Evolutionary conservation across 2,113 vertebrate species (phyloP).

Genomic region (Bungarus multicinctus): DNA sequence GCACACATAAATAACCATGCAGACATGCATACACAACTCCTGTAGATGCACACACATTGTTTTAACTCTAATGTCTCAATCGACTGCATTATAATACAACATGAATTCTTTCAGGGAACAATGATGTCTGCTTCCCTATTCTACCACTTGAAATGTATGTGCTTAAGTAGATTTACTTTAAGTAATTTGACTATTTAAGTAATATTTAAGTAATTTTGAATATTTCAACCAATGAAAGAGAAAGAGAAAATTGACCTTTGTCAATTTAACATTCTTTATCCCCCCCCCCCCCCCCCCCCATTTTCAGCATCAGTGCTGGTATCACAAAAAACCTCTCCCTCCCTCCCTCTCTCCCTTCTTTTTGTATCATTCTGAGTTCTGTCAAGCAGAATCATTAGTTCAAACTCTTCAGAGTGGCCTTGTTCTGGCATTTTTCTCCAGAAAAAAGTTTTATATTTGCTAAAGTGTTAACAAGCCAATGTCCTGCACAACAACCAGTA

Average conservation of each 20-base stretch:
- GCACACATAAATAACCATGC: conserved; percentile 34
- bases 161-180: conserved; percentile 57
- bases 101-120: conserved; percentile 62
- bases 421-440: neutral
- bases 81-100: conserved; percentile 64
- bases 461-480: neutral
- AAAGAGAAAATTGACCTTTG: conserved; percentile 32
- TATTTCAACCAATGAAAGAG: conserved; percentile 61
- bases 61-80: conserved; percentile 32
- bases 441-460: neutral
- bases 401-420: neutral
- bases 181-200: too few species aligned
- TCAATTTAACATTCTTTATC: conserved; percentile 55
- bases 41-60: conserved; percentile 5
- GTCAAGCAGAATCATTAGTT: conserved; percentile 1
- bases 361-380: conserved; percentile 57
- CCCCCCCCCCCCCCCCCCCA: neutral
- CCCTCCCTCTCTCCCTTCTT: neutral
- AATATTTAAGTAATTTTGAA: conserved; percentile 69
- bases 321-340: conserved; percentile 8
- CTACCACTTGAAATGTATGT: conserved; percentile 68
- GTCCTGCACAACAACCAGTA: neutral
- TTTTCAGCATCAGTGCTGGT: conserved; percentile 50
- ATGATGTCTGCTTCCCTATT: conserved; percentile 62
- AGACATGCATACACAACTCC: conserved; percentile 58